These are phyloP conservation scores for Epinephelus cyanopodus DNA, from an alignment of 2,113 vertebrate genomes.

Conservation along the genomic window DNA sequence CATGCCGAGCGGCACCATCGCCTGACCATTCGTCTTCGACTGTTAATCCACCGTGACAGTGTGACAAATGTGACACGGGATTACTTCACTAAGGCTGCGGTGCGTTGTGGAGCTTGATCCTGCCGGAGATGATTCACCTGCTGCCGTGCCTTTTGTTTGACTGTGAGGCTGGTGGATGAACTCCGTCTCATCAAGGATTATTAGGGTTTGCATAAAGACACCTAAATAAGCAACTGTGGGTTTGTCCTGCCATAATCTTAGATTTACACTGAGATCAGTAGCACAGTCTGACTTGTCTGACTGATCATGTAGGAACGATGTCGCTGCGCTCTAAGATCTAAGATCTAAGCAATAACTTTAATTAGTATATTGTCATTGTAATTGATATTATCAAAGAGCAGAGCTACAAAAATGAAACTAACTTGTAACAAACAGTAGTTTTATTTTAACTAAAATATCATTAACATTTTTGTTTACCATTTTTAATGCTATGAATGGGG, in stretches of 20 bases:
- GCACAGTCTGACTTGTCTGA: neutral
- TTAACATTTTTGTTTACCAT: neutral
- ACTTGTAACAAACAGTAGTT: neutral
- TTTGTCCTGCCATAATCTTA: constrained; percentile 12
- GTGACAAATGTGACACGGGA: constrained; percentile 55
- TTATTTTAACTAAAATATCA: neutral
- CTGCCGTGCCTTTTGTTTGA: constrained; percentile 39
- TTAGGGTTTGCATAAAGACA: constrained; percentile 10
- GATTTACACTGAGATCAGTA: neutral
- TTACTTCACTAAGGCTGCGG: constrained; percentile 30
- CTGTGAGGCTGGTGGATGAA: constrained; percentile 5
- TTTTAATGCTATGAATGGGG: no score
- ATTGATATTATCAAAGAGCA: neutral
- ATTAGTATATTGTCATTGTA: neutral
- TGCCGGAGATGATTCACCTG: constrained; percentile 37
- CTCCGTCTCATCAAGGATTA: constrained; percentile 32
- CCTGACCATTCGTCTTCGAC: constrained; percentile 3
- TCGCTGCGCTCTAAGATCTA: neutral
- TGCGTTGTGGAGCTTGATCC: constrained; percentile 7
- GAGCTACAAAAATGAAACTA: neutral
- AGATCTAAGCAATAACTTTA: neutral
- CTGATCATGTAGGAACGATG: neutral
- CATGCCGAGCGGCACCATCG: constrained; percentile 15
- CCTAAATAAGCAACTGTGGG: neutral
- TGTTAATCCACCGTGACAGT: constrained; percentile 23